Base-by-base conservation (phyloP, 2,888 invertebrate genomes). In the Pelosia muscerda region DNA sequence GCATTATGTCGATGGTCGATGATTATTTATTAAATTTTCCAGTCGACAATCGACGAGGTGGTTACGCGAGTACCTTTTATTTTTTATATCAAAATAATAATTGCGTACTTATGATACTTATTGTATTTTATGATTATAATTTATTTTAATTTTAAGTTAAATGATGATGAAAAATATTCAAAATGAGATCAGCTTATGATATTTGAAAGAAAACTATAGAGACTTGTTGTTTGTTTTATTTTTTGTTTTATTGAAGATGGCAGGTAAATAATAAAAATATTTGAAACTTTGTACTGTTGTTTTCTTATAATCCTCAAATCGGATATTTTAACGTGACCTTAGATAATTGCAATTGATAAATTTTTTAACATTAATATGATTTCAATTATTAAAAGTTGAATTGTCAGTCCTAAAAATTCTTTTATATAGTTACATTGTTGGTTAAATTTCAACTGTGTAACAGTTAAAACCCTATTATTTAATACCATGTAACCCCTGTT, bases 61-160 rank as follows among this genome's bases (percentile, higher is more conserved):
- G 93, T 94, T 94, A 92, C 92, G 92, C 92, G 92, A 92, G 95
- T 95, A 95, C 95, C 95, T 95, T 93, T 92, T 86, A 85, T 86
- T 81, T 80, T 84, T 78, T 83, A 81, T 86, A 84, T 78, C 65
- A 69, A 58, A 79, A 82, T 85, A 81, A 85, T 81, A 73, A 78
- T 82, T 71, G 73, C 74, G 76, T 79, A 73, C 79, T 75, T 76
- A 78, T 78, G 74, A 76, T 78, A 72, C n/a, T n/a, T n/a, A n/a
- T n/a, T n/a, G n/a, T 83, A 72, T 71, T 74, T 72, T 66, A 73
- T 63, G 60, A 9, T 79, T 68, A 66, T 75, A 63, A 68, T 76
- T 61, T 68, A 75, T 72, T 76, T 57, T 74, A 76, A 58, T 71
- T 63, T n/a, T 76, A 73, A 73, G 72, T 72, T 72, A 53, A 68